Percentiles rank a stretch among this genome's conserved stretches.
Evolutionary conservation across 2,113 vertebrate species (phyloP).

Genomic region (Anoplopoma fimbria): DNA sequence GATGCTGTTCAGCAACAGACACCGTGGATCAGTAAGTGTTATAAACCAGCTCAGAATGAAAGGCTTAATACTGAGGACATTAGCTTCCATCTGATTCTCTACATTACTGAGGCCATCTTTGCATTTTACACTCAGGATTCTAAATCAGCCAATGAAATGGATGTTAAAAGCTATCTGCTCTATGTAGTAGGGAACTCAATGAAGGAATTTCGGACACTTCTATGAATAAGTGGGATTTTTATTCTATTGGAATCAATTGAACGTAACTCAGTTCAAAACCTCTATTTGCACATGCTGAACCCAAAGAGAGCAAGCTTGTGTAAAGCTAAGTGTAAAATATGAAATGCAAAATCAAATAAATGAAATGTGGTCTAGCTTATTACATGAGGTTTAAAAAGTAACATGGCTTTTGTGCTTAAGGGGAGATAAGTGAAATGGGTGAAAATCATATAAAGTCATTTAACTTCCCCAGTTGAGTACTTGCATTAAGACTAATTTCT

Average conservation of each 20-base stretch:
- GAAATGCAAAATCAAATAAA: not conserved
- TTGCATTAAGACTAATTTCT: not conserved
- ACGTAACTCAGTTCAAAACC: not conserved
- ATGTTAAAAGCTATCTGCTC: slow-evolving; percentile 31
- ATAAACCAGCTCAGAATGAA: not conserved
- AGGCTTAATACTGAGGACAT: not conserved
- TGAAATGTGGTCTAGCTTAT: not conserved
- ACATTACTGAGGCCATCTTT: slow-evolving; percentile 7
- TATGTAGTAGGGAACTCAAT: slow-evolving; percentile 21
- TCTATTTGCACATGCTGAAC: not conserved
- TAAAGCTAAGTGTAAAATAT: not conserved
- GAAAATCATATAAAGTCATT: not conserved
- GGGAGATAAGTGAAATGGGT: not conserved
- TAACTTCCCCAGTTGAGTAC: not conserved
- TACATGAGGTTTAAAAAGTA: not conserved
- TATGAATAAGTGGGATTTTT: slow-evolving; percentile 21
- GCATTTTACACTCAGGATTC: slow-evolving; percentile 8
- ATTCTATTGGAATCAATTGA: slow-evolving; percentile 23
- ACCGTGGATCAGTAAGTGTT: not conserved
- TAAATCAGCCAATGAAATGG: slow-evolving; percentile 29
- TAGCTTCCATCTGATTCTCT: slow-evolving; percentile 8
- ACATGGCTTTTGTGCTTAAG: not conserved
- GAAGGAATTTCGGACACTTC: slow-evolving; percentile 5
- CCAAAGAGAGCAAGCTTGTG: not conserved
- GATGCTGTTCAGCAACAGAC: not conserved